Evolutionary conservation across 2,113 vertebrate genomes (phyloP), one percentile per base, ranked within the genome.

Genomic region (Perca flavescens): DNA sequence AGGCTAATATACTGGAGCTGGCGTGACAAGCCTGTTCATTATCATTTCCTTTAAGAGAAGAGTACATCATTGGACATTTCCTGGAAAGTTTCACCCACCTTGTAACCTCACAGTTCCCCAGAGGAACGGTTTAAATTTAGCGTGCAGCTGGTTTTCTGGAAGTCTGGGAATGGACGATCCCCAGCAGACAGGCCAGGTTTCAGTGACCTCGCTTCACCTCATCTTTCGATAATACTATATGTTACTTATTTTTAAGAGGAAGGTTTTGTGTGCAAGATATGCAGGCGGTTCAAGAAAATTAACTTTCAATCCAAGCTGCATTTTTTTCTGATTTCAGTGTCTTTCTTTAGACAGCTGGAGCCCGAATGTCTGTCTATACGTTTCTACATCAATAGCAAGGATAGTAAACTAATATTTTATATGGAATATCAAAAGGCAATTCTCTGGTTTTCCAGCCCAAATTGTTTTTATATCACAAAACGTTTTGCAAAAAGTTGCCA

Each of bases 101-200:
- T 64, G 54, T 87, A 79, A 84, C 80, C 84, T 79, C 52, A 57
- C 62, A 74, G 67, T 43, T 88, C 81, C 70, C 83, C 21, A 28
- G 63, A 90, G 88, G 53, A 77, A 69, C 76, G 66, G n/a, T 70
- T 80, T 93, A 86, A 80, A 87, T 91, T 90, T 91, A 90, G 74
- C 71, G 50, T 60, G 63, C 83, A 85, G 77, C 71, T 88, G 79
- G 70, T 85, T 83, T 82, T 22, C 72, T 63, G 46, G 67, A 54
- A 63, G 69, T 52, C 63, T 85, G 74, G 77, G 67, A 79, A 68
- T 17, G 50, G 61, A 77, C 53, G 65, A 66, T 80, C 52, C 72
- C 34, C 57, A 79, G 25, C 54, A 78, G 69, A 17, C 65, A 36
- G 60, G 28, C 40, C 7, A 31, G 1, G 40, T 57, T 63, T 63